A percentile compares a stretch with the other conserved stretches of the same genome.
Conservation (phyloP, 2,888 invertebrate species). For the Megaustenia siamemsis region DNA sequence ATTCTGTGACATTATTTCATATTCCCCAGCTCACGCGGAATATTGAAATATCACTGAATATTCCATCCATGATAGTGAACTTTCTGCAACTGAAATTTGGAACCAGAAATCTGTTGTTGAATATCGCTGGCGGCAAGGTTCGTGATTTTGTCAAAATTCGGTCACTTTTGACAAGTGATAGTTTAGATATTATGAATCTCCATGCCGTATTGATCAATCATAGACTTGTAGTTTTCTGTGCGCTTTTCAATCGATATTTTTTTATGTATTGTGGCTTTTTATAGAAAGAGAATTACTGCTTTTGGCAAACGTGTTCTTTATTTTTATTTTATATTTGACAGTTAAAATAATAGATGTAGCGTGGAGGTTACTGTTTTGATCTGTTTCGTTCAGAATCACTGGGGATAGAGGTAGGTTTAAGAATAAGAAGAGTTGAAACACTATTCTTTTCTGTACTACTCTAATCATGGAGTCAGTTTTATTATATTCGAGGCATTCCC, state of each 20-base stretch:
- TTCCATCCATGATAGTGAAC: not conserved
- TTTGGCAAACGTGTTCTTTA: not conserved
- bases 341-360: no score
- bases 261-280: not conserved
- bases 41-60: not conserved
- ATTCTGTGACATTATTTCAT: not conserved
- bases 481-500: no score
- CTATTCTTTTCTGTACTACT: no score
- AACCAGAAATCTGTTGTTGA: not conserved
- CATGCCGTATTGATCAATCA: not conserved
- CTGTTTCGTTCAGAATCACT: no score
- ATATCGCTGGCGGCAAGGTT: not conserved
- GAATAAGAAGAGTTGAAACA: no score
- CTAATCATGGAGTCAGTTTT: no score
- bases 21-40: not conserved
- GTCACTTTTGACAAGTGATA: not conserved
- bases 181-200: not conserved
- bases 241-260: not conserved
- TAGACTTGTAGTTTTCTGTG: not conserved
- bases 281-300: not conserved
- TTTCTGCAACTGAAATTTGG: not conserved
- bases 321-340: no score
- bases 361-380: no score
- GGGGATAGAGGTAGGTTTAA: no score
- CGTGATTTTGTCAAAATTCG: not conserved